Evolutionary conservation across 2,888 invertebrate species (phyloP).

Genomic region (Tetragonula carbonaria): DNA sequence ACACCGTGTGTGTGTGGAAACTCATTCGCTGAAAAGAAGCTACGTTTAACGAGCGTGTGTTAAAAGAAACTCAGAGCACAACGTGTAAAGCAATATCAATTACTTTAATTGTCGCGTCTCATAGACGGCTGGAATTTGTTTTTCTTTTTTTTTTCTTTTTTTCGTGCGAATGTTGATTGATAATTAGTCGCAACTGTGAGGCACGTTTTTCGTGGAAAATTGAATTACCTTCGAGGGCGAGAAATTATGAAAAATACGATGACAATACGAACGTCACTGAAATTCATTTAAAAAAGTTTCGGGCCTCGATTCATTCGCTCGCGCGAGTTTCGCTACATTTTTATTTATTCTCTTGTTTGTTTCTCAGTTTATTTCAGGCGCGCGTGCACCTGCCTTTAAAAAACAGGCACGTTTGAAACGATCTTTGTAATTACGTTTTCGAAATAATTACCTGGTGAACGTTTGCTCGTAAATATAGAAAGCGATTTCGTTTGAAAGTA

Average conservation of each 20-base stretch:
- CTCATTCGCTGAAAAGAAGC: not conserved
- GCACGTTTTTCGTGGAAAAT: slow-evolving; percentile 10
- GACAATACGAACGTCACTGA: not conserved
- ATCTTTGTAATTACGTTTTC: not conserved
- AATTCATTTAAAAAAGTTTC: not conserved
- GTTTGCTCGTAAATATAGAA: not conserved
- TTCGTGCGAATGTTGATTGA: not conserved
- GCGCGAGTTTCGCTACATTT: no score
- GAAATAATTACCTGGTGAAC: not conserved
- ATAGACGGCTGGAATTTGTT: not conserved
- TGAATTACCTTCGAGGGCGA: not conserved
- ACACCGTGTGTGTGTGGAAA: not conserved
- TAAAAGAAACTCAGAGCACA: not conserved
- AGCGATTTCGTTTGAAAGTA: not conserved
- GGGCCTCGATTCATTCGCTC: not conserved
- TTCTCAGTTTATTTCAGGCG: not conserved
- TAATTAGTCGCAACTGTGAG: slow-evolving; percentile 4
- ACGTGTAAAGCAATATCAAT: slow-evolving; percentile 9
- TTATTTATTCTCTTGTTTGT: not conserved
- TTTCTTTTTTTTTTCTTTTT: no score
- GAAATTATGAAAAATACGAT: slow-evolving; percentile 2
- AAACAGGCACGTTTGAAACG: not conserved
- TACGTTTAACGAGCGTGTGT: not conserved
- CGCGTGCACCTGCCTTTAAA: no score
- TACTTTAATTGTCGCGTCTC: slow-evolving; percentile 22